These are phyloP conservation scores for Phania funesta DNA, from an alignment of 2,888 invertebrate genomes.

Conservation along the genomic window DNA sequence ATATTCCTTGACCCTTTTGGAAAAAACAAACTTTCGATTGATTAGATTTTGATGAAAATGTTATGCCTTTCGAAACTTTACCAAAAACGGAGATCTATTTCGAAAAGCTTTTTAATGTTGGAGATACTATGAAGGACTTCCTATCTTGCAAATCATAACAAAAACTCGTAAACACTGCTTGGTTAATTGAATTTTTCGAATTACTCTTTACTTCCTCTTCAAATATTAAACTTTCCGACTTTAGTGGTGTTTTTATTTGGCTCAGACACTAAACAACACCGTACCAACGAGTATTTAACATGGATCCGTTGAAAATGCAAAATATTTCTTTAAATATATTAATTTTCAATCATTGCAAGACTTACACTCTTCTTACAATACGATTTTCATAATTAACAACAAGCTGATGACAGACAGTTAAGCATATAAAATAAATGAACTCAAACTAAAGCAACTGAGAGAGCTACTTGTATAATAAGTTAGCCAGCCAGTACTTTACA, in stretches of 20 bases:
- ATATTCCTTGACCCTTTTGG: too few species aligned
- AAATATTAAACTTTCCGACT: background rate
- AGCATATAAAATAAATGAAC: constrained; percentile 63
- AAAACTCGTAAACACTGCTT: background rate
- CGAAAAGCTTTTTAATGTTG: too few species aligned
- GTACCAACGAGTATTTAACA: constrained; percentile 6
- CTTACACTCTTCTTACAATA: background rate
- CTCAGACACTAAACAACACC: background rate
- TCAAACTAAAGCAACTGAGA: constrained; percentile 39
- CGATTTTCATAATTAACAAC: constrained; percentile 22
- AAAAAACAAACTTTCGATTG: too few species aligned
- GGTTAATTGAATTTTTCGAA: background rate
- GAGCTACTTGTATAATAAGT: constrained; percentile 12
- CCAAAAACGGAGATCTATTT: too few species aligned
- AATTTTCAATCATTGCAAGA: constrained; percentile 53
- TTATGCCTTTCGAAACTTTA: too few species aligned
- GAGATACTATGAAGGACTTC: too few species aligned
- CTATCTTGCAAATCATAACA: too few species aligned
- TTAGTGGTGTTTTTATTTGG: background rate
- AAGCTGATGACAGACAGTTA: constrained; percentile 61
- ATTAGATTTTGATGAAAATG: too few species aligned
- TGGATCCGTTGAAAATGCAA: constrained; percentile 1
- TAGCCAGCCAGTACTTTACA: background rate
- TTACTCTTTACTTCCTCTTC: background rate
- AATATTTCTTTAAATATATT: constrained; percentile 40